A percentile compares a stretch with the other conserved stretches of the same genome.
Evolutionary conservation across 2,797 vertebrate species (phyloP).

Genomic region (Platalea minor): DNA sequence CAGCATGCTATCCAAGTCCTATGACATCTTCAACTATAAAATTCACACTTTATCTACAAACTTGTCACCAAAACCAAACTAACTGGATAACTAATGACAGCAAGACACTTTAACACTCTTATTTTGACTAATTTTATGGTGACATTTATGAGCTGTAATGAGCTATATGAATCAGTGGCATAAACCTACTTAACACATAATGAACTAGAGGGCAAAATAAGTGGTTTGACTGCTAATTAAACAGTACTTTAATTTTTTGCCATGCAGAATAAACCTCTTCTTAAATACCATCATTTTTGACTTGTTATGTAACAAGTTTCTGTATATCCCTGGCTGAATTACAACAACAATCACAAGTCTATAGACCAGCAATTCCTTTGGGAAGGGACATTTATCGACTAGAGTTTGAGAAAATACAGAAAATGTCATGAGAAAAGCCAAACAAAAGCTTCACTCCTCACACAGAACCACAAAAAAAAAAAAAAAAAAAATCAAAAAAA

Average conservation of each 20-base stretch:
- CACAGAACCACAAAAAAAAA: neutral
- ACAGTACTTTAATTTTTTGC: neutral
- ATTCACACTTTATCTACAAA: constrained; percentile 15
- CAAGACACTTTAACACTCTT: neutral
- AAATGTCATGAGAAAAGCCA: neutral
- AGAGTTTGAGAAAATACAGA: neutral
- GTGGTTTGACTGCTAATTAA: neutral
- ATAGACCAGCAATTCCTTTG: neutral
- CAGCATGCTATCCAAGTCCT: neutral
- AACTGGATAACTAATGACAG: neutral
- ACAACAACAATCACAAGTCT: neutral
- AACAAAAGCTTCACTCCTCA: neutral
- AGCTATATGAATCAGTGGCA: neutral
- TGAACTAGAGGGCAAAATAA: neutral
- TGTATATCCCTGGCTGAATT: neutral
- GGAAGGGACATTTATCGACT: neutral
- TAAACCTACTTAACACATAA: neutral
- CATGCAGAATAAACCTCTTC: neutral
- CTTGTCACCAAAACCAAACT: constrained; percentile 13
- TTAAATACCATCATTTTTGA: neutral
- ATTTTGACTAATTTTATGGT: neutral
- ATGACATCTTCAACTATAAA: neutral
- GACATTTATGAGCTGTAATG: constrained; percentile 27
- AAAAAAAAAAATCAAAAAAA: neutral
- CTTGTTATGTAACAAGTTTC: neutral